Evolutionary conservation across 2,888 invertebrate genomes (phyloP), one percentile per base, ranked within the genome.

Genomic region (Tachina lurida): DNA sequence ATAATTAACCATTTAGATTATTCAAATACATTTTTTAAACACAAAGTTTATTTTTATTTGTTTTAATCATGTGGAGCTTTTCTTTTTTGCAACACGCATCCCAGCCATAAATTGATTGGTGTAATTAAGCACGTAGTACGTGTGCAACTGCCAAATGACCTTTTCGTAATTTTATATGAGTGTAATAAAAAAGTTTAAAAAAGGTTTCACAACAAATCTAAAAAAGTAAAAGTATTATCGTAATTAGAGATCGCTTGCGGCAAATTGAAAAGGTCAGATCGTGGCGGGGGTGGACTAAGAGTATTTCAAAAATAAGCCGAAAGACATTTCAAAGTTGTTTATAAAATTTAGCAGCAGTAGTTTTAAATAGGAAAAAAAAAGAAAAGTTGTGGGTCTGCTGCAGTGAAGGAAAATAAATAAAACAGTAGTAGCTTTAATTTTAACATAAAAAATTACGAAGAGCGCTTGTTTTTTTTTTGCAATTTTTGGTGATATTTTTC

Each of bases 1-100:
- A 49, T 77, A 52, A 71, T 83, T 63, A 83, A 77, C 56, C 41
- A 58, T 71, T 80, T 77, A 71, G 76, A 77, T 54, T 76, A 71
- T 58, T 58, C 43, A 43, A 65, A 71, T 49, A 71, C 7, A 22
- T 31, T 62, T 49, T 65, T 65, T 31, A 62, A 74, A 65, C 22
- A 31, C 2, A 4, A 70, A 49, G 15, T 63, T 76, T 13, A 60
- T 74, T 73, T 74, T 77, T 71, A 56, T 65, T 49, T 49, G 17
- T 9, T 8, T 70, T 58, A 17, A n/a, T 43, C 17, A 56, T 43
- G 56, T 62, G 22, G 31, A n/a, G 62, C 31, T 31, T 31, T 31
- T 9, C n/a, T n/a, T 31, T 39, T 54, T 60, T 39, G 15, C 2
- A 12, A 49, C 79, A 65, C 71, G 56, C 63, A 49, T 56, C 56